A percentile compares a stretch with the other conserved stretches of the same genome.
These are phyloP conservation scores for Coleophora flavipennella DNA, from an alignment of 2,888 invertebrate species.

Conservation along the genomic window DNA sequence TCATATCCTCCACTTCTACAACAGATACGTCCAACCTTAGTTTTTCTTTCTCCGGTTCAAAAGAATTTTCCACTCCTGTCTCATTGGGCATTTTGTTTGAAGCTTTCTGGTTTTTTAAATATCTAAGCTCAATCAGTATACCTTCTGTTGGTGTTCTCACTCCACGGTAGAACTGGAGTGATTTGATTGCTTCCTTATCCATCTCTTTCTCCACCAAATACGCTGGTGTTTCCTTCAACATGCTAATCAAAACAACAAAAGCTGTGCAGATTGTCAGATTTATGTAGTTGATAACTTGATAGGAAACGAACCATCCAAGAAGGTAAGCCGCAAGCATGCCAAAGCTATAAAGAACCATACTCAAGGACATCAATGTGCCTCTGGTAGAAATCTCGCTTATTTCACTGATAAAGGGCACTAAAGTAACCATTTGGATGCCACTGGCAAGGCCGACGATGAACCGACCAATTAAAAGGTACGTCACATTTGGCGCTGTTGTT, in stretches of 20 bases:
- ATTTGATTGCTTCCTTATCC: slow-evolving; percentile 27
- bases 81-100: background rate
- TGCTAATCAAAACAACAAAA: slow-evolving; percentile 16
- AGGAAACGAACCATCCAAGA: slow-evolving; percentile 11
- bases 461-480: background rate
- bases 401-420: background rate
- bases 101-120: slow-evolving; percentile 14
- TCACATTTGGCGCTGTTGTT: background rate
- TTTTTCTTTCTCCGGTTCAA: background rate
- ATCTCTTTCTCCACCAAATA: slow-evolving; percentile 22
- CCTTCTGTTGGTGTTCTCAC: slow-evolving; percentile 9
- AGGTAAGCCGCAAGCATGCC: background rate
- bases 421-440: background rate
- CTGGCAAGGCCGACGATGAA: background rate
- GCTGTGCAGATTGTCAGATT: slow-evolving; percentile 15
- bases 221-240: slow-evolving; percentile 25
- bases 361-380: background rate
- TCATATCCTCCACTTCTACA: background rate
- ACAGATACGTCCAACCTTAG: background rate
- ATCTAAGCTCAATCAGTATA: slow-evolving; percentile 21
- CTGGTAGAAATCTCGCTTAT: background rate
- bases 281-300: slow-evolving; percentile 23
- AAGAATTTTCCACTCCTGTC: slow-evolving; percentile 8
- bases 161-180: slow-evolving; percentile 27
- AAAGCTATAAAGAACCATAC: background rate